Base-by-base conservation (phyloP, 2,888 invertebrate genomes). In the Limulus polyphemus region DNA sequence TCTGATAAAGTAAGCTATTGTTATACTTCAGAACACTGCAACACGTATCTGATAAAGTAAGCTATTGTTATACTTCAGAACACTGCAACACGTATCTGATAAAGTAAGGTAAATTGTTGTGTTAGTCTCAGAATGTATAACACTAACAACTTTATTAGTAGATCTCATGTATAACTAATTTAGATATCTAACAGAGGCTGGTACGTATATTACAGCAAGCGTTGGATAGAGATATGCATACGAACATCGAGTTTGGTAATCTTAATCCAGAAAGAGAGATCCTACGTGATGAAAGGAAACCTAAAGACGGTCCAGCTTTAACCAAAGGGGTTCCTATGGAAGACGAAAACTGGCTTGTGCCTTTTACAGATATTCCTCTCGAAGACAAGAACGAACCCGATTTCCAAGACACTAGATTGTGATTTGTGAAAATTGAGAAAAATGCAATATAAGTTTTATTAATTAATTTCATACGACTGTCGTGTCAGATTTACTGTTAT, bases 301-400 rank as follows among this genome's bases (percentile, higher is more conserved):
- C 62, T 46, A 60, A 62, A 55, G 47, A 54, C 32, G 32, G 7
- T 2, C 32, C 32, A 32, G 32, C 32, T 7, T 32, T 3, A 7
- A 32, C 32, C 3, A 32, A 32, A 32, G 54, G 47, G 3, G 13
- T 47, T n/a, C 16, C 32, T n/a, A 52, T 51, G 47, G 60, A 60
- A 55, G 60, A 66, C 55, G 66, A 66, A 49, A 64, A 60, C 16
- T 66, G 66, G 66, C 16, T 66, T 5, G 66, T 60, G 4, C 66
- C 66, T 11, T 57, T 62, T 32, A 47, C 47, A 13, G 64, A 66
- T 50, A 59, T 64, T 11, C 66, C 66, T 32, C 17, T 64, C 9
- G 65, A 65, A 54, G 66, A 66, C 14, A 57, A 46, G 14, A 62
- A 62, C 57, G 56, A 54, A 11, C 63, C 62, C 32, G 52, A 49